Evolutionary conservation across 2,797 vertebrate genomes (phyloP), one percentile per base, ranked within the genome.

Genomic region (Galagoides demidoff): DNA sequence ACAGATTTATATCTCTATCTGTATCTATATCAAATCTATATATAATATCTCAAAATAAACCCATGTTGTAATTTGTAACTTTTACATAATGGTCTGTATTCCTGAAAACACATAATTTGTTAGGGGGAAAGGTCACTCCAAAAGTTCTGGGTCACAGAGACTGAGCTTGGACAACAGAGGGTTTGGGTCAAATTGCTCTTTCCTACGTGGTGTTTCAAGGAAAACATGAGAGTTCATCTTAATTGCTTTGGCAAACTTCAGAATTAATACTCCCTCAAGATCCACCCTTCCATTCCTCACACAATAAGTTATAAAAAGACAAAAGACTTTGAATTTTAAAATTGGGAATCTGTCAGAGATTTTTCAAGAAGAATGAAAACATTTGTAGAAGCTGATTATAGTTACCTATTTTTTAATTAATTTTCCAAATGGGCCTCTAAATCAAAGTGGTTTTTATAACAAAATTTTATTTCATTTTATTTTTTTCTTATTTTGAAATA

Each of bases 391-490:
- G 52, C 76, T 27, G 27, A 0, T 73, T 23, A 66, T 29, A 68
- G 2, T 9, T 25, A 7, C 0, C 12, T 49, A 70, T 4, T 16
- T 57, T 78, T 74, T 52, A 73, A 55, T 88, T 92, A 63, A 63
- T 70, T 87, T 79, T 70, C 11, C 4, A 81, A 25, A 17, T 64
- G 27, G 14, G 3, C 1, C 45, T 74, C 43, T 73, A 34, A 16
- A 74, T 64, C 17, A 84, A 89, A 91, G 57, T 66, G 57, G 31
- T 78, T 83, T 78, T 73, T 78, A 78, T 96, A 95, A 82, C 63
- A 31, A 71, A 81, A 89, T 16, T 52, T 52, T 52, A 52, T 52
- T 52, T 52, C 3, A 52, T 52, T 16, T 52, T 52, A 52, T 52
- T 52, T 52, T 52, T 52, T 52, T 16, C 49, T 52, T 52, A 52